phyloP scores from a whole-genome alignment of 2,888 invertebrate species.

The Gastrophysa polygoni region DNA sequence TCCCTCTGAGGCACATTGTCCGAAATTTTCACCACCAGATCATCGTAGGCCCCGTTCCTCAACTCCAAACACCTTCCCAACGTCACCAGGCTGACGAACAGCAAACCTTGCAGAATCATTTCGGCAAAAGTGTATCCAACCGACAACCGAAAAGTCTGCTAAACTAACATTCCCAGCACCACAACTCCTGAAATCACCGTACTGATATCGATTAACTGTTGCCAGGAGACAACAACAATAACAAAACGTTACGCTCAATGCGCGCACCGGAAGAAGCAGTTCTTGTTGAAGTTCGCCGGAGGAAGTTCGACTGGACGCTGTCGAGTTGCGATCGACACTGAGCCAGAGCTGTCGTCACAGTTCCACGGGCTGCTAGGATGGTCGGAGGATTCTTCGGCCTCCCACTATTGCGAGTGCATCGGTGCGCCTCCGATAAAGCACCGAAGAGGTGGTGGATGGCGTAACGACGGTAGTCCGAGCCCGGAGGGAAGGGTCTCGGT shows the following conservation, averaged over 20 bases:
- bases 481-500: background rate
- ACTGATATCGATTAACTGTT: background rate
- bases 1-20: slow-evolving; percentile 58
- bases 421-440: background rate
- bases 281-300: too few relatives aligned
- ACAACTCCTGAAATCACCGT: background rate
- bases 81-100: slow-evolving; percentile 21
- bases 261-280: too few relatives aligned
- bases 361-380: too few relatives aligned
- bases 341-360: too few relatives aligned
- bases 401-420: background rate
- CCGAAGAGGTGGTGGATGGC: background rate
- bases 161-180: background rate
- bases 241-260: background rate
- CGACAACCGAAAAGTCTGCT: background rate
- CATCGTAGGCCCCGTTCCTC: slow-evolving; percentile 59
- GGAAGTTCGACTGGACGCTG: background rate
- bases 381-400: background rate
- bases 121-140: background rate
- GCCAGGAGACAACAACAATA: background rate
- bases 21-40: slow-evolving; percentile 57
- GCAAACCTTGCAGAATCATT: background rate
- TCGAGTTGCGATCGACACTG: background rate
- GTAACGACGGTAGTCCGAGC: background rate
- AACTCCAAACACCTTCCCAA: slow-evolving; percentile 46